Base-by-base conservation (phyloP, 2,888 invertebrate species). In the Drosophila ustulata region DNA sequence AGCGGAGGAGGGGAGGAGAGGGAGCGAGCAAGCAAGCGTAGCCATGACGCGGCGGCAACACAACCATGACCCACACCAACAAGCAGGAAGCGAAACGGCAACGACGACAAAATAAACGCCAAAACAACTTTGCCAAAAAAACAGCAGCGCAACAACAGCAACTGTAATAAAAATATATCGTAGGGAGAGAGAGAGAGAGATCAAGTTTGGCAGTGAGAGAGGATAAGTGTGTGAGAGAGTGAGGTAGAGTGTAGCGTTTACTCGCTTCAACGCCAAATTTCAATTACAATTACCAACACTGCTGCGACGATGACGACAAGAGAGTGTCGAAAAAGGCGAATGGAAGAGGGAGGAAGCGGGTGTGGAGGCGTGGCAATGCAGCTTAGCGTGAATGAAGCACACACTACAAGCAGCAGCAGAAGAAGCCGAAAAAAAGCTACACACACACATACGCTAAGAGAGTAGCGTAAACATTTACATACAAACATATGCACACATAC, bases 61-160 rank as follows among this genome's bases (percentile, higher is more conserved):
- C 71, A 83, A 91, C 90, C 90, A 91, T 90, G 90, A 90, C 90
- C 90, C 90, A 90, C 90, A 90, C 90, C 90, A 90, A 90, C 84
- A 84, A 89, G 75, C 75, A 83, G 76, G 78, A 80, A 78, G 65
- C 71, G 75, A 75, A 75, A 66, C 69, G 63, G 56, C 63, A 58
- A 75, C 18, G 18, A 66, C 69, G 63, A 58, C 63, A 58, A 71
- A 72, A 65, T 63, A 69, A 77, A 78, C 58, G 71, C 71, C 63
- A 75, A 80, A 89, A 70, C 82, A 68, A 75, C 71, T 66, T 82
- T 80, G 70, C 79, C 78, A 57, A 87, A 81, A 73, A 86, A 68
- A 43, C 18, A 47, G 26, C 47, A 37, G n/a, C 13, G 37, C 25
- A 45, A 25, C 52, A 66, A 47, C 59, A 51, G 65, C 76, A 73